Conservation (phyloP, 2,888 invertebrate species). For the Rhamnusium bicolor region DNA sequence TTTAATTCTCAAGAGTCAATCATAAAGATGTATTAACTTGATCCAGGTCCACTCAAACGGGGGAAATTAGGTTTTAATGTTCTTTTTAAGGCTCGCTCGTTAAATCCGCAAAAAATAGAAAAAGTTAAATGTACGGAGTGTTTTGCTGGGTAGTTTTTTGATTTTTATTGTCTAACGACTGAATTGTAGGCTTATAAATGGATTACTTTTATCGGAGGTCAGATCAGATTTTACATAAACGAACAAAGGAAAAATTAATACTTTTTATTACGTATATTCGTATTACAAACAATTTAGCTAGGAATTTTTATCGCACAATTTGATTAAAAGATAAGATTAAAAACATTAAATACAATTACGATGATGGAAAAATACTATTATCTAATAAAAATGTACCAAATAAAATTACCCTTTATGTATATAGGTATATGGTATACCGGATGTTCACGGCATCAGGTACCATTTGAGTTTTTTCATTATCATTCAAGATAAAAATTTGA, state of each 20-base stretch:
- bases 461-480: too few species aligned
- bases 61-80: slow-evolving; percentile 34
- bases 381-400: slow-evolving; percentile 21
- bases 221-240: slow-evolving; percentile 13
- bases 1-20: background rate
- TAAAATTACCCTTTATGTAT: slow-evolving; percentile 8
- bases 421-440: too few species aligned
- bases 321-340: slow-evolving; percentile 13
- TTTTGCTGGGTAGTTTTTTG: slow-evolving; percentile 6
- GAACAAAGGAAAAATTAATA: slow-evolving; percentile 19
- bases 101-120: background rate
- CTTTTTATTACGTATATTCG: slow-evolving; percentile 17
- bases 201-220: slow-evolving; percentile 22
- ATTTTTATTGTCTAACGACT: slow-evolving; percentile 10
- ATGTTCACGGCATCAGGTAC: too few species aligned
- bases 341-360: slow-evolving; percentile 9
- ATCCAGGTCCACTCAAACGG: background rate
- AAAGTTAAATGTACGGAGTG: background rate
- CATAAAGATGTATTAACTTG: background rate
- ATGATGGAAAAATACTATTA: slow-evolving; percentile 13
- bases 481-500: too few species aligned
- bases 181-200: background rate
- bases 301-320: slow-evolving; percentile 17
- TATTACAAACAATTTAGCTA: background rate
- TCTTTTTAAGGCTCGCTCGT: background rate